Evolutionary conservation across 1,140 invertebrate species (phyloP).

Genomic region (Aphaenogaster floridana): DNA sequence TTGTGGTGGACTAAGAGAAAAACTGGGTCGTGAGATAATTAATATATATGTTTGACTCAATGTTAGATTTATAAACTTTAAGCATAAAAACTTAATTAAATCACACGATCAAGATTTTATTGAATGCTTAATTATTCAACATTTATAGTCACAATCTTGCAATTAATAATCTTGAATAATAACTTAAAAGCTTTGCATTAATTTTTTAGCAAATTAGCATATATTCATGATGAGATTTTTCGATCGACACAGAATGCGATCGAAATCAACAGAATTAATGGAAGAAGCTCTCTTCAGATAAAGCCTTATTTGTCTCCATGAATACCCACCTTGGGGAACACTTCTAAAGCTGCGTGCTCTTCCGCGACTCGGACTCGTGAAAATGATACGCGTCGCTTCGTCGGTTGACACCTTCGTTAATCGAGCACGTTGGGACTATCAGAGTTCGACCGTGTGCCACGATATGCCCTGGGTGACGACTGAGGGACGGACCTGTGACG

Average conservation of each 20-base stretch:
- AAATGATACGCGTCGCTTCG: constrained; percentile 67
- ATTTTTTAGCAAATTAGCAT: not conserved
- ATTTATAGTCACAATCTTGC: not conserved
- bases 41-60: not conserved
- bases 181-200: not conserved
- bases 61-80: not conserved
- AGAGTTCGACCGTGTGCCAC: constrained; percentile 70
- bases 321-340: not conserved
- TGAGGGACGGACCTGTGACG: constrained; percentile 79
- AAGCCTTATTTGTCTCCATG: not conserved
- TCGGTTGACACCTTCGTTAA: constrained; percentile 80
- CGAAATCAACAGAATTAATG: not conserved
- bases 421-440: constrained; percentile 80
- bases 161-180: not conserved
- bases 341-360: not conserved
- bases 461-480: constrained; percentile 75
- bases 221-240: not conserved
- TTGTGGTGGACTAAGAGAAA: not conserved
- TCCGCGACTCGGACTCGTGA: constrained; percentile 7
- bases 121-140: not conserved
- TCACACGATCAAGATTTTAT: not conserved
- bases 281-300: not conserved
- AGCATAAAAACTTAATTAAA: not conserved
- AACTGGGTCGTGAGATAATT: not conserved
- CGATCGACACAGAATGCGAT: not conserved